A percentile compares a stretch with the other conserved stretches of the same genome.
Evolutionary conservation across 2,888 invertebrate genomes (phyloP).

Genomic region (Masnerella sp.): DNA sequence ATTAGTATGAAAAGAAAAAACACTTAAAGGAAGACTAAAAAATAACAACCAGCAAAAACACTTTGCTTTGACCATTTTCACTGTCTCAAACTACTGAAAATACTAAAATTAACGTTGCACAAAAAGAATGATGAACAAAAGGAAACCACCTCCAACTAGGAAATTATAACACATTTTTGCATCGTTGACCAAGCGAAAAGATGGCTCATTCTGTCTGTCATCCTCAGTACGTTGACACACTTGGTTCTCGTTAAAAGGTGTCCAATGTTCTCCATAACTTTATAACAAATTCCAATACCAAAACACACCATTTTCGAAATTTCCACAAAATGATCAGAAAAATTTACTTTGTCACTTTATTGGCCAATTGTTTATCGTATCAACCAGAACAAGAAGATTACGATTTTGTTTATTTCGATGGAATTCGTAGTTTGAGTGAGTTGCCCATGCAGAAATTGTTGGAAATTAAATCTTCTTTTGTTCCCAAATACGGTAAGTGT

Average conservation of each 20-base stretch:
- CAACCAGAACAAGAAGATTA: slow-evolving; percentile 16
- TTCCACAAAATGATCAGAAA: slow-evolving; percentile 26
- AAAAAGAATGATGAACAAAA: slow-evolving; percentile 20
- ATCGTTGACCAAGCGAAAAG: slow-evolving; percentile 63
- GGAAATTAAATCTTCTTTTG: slow-evolving; percentile 80
- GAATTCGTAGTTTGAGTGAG: slow-evolving; percentile 81
- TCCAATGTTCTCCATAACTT: too few species aligned
- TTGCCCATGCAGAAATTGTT: slow-evolving; percentile 84
- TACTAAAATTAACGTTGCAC: too few species aligned
- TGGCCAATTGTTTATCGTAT: slow-evolving; percentile 8
- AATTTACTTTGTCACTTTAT: slow-evolving; percentile 24
- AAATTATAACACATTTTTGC: slow-evolving; percentile 46
- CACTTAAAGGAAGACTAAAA: slow-evolving; percentile 27
- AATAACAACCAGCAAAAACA: slow-evolving; percentile 33
- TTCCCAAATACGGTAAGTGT: slow-evolving; percentile 64
- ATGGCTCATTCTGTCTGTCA: slow-evolving; percentile 1
- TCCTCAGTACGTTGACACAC: slow-evolving; percentile 23
- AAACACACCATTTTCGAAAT: background rate
- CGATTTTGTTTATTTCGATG: slow-evolving; percentile 65
- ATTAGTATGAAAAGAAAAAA: slow-evolving; percentile 43
- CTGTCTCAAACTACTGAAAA: slow-evolving; percentile 24
- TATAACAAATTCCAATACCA: background rate
- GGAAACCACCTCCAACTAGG: background rate
- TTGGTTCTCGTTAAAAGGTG: background rate
- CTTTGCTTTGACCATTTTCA: slow-evolving; percentile 56